A percentile compares a stretch with the other conserved stretches of the same genome.
Conservation (phyloP, 2,113 vertebrate genomes). For the Equus quagga region DNA sequence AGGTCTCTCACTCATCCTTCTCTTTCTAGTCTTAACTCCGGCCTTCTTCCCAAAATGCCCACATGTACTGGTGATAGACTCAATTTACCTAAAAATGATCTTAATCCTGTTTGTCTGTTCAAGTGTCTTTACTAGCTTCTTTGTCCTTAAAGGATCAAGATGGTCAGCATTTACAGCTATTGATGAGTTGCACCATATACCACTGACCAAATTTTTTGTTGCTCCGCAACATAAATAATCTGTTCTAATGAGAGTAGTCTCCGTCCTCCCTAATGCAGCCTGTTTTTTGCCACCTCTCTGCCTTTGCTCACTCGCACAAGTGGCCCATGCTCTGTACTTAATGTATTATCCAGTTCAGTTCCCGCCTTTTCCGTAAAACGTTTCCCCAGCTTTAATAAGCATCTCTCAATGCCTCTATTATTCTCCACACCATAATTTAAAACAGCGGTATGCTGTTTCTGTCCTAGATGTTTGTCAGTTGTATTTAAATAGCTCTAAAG, state of each 20-base stretch:
- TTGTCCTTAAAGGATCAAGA: background rate
- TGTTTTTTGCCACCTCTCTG: background rate
- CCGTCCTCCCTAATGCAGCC: background rate
- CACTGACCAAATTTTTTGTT: background rate
- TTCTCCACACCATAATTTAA: background rate
- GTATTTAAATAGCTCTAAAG: constrained; percentile 20
- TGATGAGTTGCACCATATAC: background rate
- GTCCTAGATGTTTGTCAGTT: background rate
- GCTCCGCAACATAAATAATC: background rate
- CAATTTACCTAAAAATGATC: background rate
- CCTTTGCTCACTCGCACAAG: background rate
- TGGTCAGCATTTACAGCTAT: background rate
- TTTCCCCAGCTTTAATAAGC: background rate
- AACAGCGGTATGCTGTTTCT: background rate
- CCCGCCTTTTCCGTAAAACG: background rate
- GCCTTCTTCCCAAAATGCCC: background rate
- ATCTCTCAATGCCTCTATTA: background rate
- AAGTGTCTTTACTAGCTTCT: background rate
- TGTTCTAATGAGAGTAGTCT: background rate
- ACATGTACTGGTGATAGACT: background rate
- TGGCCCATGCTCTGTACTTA: background rate
- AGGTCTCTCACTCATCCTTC: background rate
- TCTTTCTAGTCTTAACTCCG: background rate
- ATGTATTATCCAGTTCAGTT: background rate
- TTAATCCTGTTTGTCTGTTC: background rate